These are phyloP conservation scores for Megastigmus dorsalis DNA, from an alignment of 2,888 invertebrate genomes.

Conservation along the genomic window DNA sequence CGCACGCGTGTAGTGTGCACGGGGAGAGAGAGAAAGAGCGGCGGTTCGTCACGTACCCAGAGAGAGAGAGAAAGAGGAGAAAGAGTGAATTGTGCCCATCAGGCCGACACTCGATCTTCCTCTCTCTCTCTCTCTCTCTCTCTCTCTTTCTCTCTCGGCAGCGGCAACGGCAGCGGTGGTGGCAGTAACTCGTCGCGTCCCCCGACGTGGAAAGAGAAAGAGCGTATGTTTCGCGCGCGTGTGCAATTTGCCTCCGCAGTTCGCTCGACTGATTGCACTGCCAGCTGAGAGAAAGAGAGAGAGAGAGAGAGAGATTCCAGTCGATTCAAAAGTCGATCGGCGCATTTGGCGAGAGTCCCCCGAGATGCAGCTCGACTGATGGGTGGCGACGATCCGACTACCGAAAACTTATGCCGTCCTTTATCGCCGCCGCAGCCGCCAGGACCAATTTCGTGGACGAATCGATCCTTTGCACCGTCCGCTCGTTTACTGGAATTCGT, in stretches of 20 bases:
- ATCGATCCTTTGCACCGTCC: not conserved
- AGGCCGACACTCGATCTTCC: slow-evolving; percentile 37
- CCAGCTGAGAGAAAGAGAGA: not conserved
- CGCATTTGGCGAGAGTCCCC: not conserved
- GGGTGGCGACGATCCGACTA: too few species aligned
- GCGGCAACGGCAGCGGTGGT: too few species aligned
- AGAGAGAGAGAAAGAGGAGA: not conserved
- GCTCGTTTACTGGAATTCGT: not conserved
- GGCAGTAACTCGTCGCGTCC: too few species aligned
- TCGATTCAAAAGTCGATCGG: not conserved
- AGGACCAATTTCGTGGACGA: not conserved
- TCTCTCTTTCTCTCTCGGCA: too few species aligned
- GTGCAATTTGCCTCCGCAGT: slow-evolving; percentile 43
- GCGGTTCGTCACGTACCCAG: slow-evolving; percentile 27
- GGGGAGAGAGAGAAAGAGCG: not conserved
- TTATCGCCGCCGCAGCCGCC: not conserved
- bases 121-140: too few species aligned
- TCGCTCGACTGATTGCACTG: slow-evolving; percentile 26
- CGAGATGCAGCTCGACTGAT: not conserved
- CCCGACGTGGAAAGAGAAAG: not conserved
- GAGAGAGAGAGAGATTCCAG: not conserved
- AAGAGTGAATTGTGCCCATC: slow-evolving; percentile 44
- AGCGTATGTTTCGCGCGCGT: not conserved
- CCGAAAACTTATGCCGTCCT: not conserved
- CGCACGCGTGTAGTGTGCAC: not conserved